A percentile compares a stretch with the other conserved stretches of the same genome.
Conservation (phyloP, 2,113 vertebrate species). For the Triplophysa tibetana region DNA sequence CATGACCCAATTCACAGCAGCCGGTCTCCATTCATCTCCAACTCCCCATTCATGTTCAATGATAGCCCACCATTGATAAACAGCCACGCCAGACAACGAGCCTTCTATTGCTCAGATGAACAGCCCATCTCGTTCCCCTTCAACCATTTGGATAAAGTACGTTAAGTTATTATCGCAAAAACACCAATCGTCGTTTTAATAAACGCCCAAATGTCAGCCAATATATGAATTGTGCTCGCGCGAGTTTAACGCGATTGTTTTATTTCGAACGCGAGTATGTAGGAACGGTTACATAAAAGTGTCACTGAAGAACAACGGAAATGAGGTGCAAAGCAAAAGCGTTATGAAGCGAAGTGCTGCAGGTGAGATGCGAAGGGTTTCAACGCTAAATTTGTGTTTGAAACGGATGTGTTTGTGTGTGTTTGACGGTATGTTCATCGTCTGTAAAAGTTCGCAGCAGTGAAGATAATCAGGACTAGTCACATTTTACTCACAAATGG, state of each 20-base stretch:
- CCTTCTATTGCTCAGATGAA: slow-evolving; percentile 9
- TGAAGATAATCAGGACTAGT: no score
- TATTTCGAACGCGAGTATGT: not conserved
- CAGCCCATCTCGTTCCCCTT: slow-evolving; percentile 1
- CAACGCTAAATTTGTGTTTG: no score
- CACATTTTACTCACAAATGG: no score
- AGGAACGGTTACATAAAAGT: not conserved
- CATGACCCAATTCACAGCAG: slow-evolving; percentile 42
- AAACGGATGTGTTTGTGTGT: no score
- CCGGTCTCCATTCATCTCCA: slow-evolving; percentile 51
- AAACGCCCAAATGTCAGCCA: not conserved
- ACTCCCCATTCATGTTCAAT: slow-evolving; percentile 54
- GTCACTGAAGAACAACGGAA: not conserved
- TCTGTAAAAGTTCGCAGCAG: no score
- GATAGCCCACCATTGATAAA: slow-evolving; percentile 48
- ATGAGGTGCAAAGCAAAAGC: not conserved
- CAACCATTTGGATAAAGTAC: not conserved
- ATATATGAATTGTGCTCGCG: not conserved
- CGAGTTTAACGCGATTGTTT: not conserved
- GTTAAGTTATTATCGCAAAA: not conserved
- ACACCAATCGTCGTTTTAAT: not conserved
- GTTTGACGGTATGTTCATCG: no score
- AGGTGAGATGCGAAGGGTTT: no score
- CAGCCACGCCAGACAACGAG: slow-evolving; percentile 25
- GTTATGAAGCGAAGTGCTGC: no score